Conservation (phyloP, 2,888 invertebrate species). For the Drosophila mulleri region DNA sequence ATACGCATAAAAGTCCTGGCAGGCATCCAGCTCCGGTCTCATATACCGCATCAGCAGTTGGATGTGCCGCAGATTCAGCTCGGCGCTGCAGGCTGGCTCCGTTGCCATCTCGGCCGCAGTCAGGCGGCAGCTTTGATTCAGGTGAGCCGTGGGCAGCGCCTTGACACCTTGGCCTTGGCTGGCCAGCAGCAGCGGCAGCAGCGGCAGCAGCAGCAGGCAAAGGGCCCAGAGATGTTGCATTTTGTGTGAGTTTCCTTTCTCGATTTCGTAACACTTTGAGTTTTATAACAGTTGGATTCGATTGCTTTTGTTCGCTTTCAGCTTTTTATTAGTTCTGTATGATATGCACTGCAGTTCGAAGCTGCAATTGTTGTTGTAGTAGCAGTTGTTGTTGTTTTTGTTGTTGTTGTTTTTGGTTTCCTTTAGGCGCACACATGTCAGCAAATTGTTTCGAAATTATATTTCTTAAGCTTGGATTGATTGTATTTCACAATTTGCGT, state of each 20-base stretch:
- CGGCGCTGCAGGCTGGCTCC: conserved; percentile 49
- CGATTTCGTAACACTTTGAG: not conserved
- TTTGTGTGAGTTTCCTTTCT: not conserved
- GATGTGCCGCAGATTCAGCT: conserved; percentile 66
- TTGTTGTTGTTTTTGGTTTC: conserved; percentile 39
- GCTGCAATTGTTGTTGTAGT: conserved; percentile 21
- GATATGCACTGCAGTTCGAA: conserved; percentile 15
- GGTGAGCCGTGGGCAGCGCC: conserved; percentile 44
- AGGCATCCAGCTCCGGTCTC: conserved; percentile 63
- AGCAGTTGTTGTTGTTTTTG: conserved; percentile 24
- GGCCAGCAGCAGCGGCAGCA: conserved; percentile 39
- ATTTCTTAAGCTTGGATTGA: conserved; percentile 1
- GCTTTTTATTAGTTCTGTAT: conserved; percentile 3
- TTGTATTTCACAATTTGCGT: conserved; percentile 40
- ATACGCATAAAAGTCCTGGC: conserved; percentile 72
- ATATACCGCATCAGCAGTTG: conserved; percentile 60
- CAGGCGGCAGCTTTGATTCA: conserved; percentile 66
- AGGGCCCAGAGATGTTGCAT: conserved; percentile 48
- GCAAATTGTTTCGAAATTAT: conserved; percentile 17
- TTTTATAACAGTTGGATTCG: not conserved
- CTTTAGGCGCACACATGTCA: conserved; percentile 58
- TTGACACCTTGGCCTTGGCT: conserved; percentile 10
- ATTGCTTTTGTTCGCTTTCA: not conserved
- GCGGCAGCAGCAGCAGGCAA: conserved; percentile 3
- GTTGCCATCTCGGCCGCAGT: not conserved